A percentile compares a stretch with the other conserved stretches of the same genome.
phyloP scores from a whole-genome alignment of 2,888 invertebrate genomes.

The Thereva unica region DNA sequence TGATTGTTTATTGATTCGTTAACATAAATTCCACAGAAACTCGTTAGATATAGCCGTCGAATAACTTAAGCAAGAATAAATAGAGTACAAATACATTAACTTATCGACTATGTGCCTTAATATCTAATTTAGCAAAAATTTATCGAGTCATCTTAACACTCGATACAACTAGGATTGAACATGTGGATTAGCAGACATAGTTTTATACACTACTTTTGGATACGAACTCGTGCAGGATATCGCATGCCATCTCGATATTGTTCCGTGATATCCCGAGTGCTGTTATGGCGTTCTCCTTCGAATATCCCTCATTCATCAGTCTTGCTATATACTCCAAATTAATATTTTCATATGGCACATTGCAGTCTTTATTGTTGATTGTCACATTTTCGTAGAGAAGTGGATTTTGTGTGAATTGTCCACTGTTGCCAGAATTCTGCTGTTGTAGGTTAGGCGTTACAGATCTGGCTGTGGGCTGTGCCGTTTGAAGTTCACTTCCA shows the following conservation, averaged over 20 bases:
- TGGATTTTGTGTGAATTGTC: conserved; percentile 42
- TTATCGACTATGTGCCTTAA: conserved; percentile 8
- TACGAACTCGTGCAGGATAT: conserved; percentile 89
- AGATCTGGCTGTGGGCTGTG: conserved; percentile 22
- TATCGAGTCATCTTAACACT: too few species aligned
- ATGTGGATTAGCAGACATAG: background rate
- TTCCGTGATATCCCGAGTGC: conserved; percentile 91
- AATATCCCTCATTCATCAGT: conserved; percentile 86
- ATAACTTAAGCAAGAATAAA: conserved; percentile 34
- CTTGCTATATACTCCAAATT: conserved; percentile 89
- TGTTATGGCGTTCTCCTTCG: conserved; percentile 86
- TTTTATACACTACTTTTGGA: conserved; percentile 60
- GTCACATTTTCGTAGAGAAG: conserved; percentile 59
- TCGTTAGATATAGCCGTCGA: conserved; percentile 18
- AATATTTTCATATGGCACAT: conserved; percentile 81
- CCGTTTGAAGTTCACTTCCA: conserved; percentile 28
- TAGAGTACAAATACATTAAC: conserved; percentile 31
- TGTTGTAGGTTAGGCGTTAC: conserved; percentile 38
- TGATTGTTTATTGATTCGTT: conserved; percentile 31
- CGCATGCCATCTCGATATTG: conserved; percentile 94
- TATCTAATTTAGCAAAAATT: too few species aligned
- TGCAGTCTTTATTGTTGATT: conserved; percentile 59
- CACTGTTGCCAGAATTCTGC: conserved; percentile 44
- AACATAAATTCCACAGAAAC: conserved; percentile 32
- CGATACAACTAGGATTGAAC: background rate